These are phyloP conservation scores for Sinocyclocheilus maitianheensis DNA, from an alignment of 2,113 vertebrate species.

Conservation along the genomic window DNA sequence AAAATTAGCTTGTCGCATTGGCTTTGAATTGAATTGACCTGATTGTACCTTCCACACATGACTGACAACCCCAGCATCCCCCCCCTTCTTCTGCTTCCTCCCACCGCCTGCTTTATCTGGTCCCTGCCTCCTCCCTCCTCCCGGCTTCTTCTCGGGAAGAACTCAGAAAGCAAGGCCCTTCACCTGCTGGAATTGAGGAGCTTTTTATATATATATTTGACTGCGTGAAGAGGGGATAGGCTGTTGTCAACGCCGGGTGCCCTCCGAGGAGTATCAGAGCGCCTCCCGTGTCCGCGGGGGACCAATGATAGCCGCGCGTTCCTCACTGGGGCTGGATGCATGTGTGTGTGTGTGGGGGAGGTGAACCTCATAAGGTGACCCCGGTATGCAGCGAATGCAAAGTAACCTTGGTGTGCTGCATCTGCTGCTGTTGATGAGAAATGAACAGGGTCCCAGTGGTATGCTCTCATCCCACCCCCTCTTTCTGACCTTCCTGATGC, in stretches of 20 bases:
- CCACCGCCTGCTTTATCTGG: conserved; percentile 30
- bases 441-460: conserved; percentile 58
- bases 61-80: conserved; percentile 37
- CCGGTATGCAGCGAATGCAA: conserved; percentile 62
- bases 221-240: conserved; percentile 45
- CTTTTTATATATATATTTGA: conserved; percentile 41
- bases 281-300: conserved; percentile 48
- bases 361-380: conserved; percentile 62
- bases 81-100: not conserved
- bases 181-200: conserved; percentile 42
- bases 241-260: conserved; percentile 37
- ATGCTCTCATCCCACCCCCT: not conserved
- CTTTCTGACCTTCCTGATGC: conserved; percentile 38
- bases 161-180: conserved; percentile 33
- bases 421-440: conserved; percentile 58
- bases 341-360: conserved; percentile 31
- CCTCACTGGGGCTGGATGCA: conserved; percentile 39
- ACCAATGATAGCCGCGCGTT: conserved; percentile 51
- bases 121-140: conserved; percentile 11
- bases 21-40: conserved; percentile 79
- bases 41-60: conserved; percentile 71
- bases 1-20: conserved; percentile 80
- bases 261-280: conserved; percentile 49
- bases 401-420: conserved; percentile 58
- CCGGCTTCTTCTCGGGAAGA: conserved; percentile 13